These are phyloP conservation scores for Poeciliopsis occidentalis DNA, from an alignment of 2,113 vertebrate species.

Conservation along the genomic window DNA sequence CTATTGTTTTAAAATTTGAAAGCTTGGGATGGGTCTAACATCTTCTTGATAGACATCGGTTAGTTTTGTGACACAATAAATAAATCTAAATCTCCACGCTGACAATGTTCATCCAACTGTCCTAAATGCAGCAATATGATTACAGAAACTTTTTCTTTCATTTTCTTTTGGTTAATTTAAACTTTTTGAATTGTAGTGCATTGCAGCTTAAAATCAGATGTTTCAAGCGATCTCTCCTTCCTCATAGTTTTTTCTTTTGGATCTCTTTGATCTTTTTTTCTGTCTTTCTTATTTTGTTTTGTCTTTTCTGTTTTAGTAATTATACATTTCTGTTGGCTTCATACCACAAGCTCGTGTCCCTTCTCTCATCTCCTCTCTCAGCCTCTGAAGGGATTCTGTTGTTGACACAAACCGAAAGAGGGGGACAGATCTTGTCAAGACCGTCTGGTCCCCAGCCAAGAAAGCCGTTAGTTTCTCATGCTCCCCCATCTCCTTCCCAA, in stretches of 20 bases:
- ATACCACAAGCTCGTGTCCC: conserved; percentile 26
- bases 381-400: conserved; percentile 53
- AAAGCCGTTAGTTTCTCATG: conserved; percentile 57
- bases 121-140: no score
- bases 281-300: conserved; percentile 15
- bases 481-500: conserved; percentile 10
- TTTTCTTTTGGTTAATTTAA: no score
- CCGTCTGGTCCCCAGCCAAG: conserved; percentile 48
- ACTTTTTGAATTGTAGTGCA: neutral
- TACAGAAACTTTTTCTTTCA: no score
- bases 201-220: neutral
- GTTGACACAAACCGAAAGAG: conserved; percentile 48
- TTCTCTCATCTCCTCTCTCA: conserved; percentile 35
- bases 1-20: neutral
- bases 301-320: neutral
- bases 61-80: no score
- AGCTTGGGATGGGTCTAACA: no score
- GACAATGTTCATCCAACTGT: no score
- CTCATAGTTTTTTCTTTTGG: conserved; percentile 1
- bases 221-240: neutral
- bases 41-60: no score
- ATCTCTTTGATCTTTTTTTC: neutral
- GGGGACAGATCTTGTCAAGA: conserved; percentile 39
- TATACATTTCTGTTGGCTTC: conserved; percentile 9
- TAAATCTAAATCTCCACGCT: no score